Base-by-base conservation (phyloP, 2,888 invertebrate genomes). In the Criorhina ranunculi region DNA sequence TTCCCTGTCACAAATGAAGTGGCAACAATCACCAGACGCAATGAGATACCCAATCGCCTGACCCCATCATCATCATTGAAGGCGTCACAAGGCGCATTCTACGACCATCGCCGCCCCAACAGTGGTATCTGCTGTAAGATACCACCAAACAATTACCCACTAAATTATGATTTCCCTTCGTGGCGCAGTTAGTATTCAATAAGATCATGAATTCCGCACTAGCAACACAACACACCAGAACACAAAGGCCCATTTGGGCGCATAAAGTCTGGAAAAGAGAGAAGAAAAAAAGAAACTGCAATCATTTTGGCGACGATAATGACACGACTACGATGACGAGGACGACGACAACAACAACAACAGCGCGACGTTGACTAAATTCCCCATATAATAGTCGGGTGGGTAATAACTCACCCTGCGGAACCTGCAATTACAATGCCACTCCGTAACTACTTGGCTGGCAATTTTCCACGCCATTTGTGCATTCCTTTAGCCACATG, bases 401-500 rank as follows among this genome's bases (percentile, higher is more conserved):
- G 42, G 49, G 57, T 67, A 83, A 69, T 83, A 62, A 83, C 35
- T 78, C 60, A 83, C 67, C 60, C 40, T 6, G 51, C 35, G 51
- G 33, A 40, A 29, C 17, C 51, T 24, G 62, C 64, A 70, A 64
- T 55, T 69, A 49, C 72, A 72, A 51, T 53, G 40, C 44, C 49
- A 70, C 42, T 59, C 51, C n/a, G 40, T 46, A 72, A 55, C 35
- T 33, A 57, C 67, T 53, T 72, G 42, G 67, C 62, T 69, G 62
- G 53, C 64, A 80, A 80, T 80, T 79, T 85, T 85, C 85, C 75
- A 85, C 64, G 80, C 85, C 80, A 85, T 85, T 85, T 69, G 69
- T 49, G 69, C 55, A 85, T 85, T 80, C 70, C 51, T 53, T 37
- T 70, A 62, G 49, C 73, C 67, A 55, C 78, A 78, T 73, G 67